Evolutionary conservation across 1,140 invertebrate species (phyloP), one percentile per base, ranked within the genome.

Genomic region (Achatina immaculata): DNA sequence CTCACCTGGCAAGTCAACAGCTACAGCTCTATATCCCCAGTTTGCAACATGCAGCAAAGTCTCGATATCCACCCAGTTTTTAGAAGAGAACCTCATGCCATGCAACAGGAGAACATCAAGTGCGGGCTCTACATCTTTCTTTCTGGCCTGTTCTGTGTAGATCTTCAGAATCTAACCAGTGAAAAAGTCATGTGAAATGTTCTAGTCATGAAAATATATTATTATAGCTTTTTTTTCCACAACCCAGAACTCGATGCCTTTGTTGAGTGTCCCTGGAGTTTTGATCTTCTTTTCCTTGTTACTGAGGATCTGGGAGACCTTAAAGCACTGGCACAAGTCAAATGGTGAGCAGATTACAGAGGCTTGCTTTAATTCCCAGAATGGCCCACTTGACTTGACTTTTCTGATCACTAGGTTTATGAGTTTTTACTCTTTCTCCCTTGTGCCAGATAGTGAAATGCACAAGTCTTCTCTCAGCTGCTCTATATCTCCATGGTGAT

Each of bases 1-100:
- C n/a, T n/a, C n/a, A 92, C 91, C 90, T 85, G 92, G 92, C 14
- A 92, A 80, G 86, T 92, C 92, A 51, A 92, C 82, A 79, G 92
- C 92, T 9, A 91, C 83, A 38, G 88, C 88, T 3, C 77, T 77
- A 82, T 92, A 90, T 2, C 92, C 92, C 84, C 90, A 85, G 21
- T 88, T 89, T 55, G 88, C 87, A 40, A 92, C 73, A n/a, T 90
- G 82, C 31, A 89, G 81, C 2, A 92, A 83, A 21, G 91, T 91
- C 71, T 86, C 83, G 24, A 92, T 85, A 9, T 91, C 85, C 24
- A 86, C 40, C 92, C 92, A 92, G 38, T 87, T 90, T 80, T 91
- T 62, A 6, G 92, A 92, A 9, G 89, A 87, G 83, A 92, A 92
- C 36, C 76, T 79, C 65, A 82, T 82, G 2, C 92, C 92, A 86